phyloP scores from a whole-genome alignment of 2,888 invertebrate genomes.

The Limnephilus lunatus region DNA sequence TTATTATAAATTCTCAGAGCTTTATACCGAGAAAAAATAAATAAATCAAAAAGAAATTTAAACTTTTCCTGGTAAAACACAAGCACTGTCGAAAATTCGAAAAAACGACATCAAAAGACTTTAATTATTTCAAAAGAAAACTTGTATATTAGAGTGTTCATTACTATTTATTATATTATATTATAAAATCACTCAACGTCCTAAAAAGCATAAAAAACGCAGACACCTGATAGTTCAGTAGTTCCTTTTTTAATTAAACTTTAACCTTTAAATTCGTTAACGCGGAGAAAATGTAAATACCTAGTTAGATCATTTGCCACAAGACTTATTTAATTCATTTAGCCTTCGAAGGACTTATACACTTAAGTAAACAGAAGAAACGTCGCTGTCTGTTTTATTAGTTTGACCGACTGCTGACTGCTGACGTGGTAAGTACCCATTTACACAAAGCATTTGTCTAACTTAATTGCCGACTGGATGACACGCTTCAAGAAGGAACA shows the following conservation, averaged over 20 bases:
- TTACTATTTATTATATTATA: not conserved
- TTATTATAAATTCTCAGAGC: not conserved
- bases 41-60: not conserved
- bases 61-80: not conserved
- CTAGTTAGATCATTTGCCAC: not conserved
- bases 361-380: slow-evolving; percentile 22
- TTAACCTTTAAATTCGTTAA: not conserved
- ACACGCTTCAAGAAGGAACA: not conserved
- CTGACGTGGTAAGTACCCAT: not conserved
- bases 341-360: not conserved
- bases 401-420: slow-evolving; percentile 12
- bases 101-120: not conserved
- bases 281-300: not conserved
- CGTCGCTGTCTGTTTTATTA: slow-evolving; percentile 7
- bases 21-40: not conserved
- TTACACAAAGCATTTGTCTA: slow-evolving; percentile 26
- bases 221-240: not conserved
- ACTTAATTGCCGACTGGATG: slow-evolving; percentile 8
- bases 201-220: too few relatives aligned
- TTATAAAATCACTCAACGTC: not conserved
- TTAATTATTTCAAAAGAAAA: not conserved
- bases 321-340: not conserved
- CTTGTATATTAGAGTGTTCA: not conserved
- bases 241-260: not conserved
- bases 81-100: not conserved